Conservation (phyloP, 2,113 vertebrate species). For the Anguilla japonica region DNA sequence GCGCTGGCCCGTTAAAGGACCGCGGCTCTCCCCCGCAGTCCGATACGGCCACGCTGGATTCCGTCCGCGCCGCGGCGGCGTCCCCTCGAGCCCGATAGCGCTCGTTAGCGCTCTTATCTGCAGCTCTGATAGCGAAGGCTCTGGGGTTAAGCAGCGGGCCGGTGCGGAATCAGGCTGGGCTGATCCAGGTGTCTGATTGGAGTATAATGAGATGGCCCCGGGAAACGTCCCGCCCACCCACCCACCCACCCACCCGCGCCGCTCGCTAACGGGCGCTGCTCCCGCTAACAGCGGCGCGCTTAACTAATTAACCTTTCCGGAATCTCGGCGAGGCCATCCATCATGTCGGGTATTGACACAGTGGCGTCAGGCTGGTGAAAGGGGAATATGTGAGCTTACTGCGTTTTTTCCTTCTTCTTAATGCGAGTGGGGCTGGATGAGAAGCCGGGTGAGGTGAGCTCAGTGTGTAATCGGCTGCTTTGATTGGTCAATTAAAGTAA, state of each 20-base stretch:
- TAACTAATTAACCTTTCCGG: background rate
- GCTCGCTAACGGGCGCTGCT: background rate
- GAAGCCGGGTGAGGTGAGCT: background rate
- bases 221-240: background rate
- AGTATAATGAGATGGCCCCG: background rate
- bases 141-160: constrained; percentile 46
- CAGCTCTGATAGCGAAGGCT: constrained; percentile 63
- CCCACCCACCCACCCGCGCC: too few relatives aligned
- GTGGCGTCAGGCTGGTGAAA: background rate
- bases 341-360: background rate
- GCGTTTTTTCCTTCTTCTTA: background rate
- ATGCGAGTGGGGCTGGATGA: background rate
- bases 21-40: constrained; percentile 45
- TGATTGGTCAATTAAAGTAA: too few relatives aligned
- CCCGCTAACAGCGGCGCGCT: background rate
- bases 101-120: constrained; percentile 80
- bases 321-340: background rate
- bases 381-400: background rate
- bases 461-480: too few relatives aligned
- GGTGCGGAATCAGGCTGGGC: constrained; percentile 44
- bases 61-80: background rate
- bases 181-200: background rate
- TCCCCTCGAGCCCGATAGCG: constrained; percentile 25
- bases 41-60: constrained; percentile 51
- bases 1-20: background rate